Base-by-base conservation (phyloP, 2,888 invertebrate species). In the Automeris io region DNA sequence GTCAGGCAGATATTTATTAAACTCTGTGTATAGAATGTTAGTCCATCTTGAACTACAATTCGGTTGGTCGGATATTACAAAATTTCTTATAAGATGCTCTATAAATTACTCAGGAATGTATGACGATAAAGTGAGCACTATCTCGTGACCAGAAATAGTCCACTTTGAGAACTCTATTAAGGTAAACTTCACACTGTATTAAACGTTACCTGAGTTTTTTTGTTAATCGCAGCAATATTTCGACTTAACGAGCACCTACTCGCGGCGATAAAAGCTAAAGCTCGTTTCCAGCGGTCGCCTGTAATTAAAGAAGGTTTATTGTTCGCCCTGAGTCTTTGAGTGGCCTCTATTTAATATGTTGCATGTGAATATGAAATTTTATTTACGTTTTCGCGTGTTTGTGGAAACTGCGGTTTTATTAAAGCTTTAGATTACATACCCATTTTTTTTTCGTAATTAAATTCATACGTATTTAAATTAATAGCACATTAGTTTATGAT, bases 221-320 rank as follows among this genome's bases (percentile, higher is more conserved):
- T 77, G 78, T 74, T 83, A 82, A 83, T 83, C 76, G 74, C 62
- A 61, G 68, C 74, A 66, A 74, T 80, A 80, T 81, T 80, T 80
- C 61, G 72, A 69, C 68, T 67, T 75, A 85, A 81, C 63, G 72
- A 63, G 72, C 66, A 69, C 70, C 70, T 75, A 78, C 73, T 59
- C 61, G 61, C 61, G 49, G 61, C 76, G 79, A 72, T 82, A 77
- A 81, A 75, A 71, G 77, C 60, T 54, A 67, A 71, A 69, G 71
- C 74, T 70, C 72, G 65, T 71, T 72, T 60, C 53, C 61, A 58
- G 58, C 55, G 59, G 57, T 55, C 57, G 51, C 59, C 49, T 54
- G 64, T 76, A 77, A 81, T 82, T 81, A 79, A 74, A 73, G 63
- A 58, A 69, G 69, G 66, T 76, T 74, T 75, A 77, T 76, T 70